Conservation (phyloP, 2,888 invertebrate species). For the Digitonthophagus gazella region DNA sequence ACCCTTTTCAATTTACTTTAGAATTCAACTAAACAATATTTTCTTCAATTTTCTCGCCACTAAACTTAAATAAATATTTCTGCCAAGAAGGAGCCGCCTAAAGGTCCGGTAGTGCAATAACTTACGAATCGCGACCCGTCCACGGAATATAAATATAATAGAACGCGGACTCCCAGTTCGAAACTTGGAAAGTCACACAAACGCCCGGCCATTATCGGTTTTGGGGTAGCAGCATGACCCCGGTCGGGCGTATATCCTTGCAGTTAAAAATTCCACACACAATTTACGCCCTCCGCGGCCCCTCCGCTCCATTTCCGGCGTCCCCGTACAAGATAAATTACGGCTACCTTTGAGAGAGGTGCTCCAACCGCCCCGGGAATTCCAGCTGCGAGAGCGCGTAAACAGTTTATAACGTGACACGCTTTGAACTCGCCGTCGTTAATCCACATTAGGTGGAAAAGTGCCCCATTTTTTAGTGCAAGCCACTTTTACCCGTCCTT, state of each 20-base stretch:
- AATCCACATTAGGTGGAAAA: constrained; percentile 21
- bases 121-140: too few relatives aligned
- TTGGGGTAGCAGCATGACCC: background rate
- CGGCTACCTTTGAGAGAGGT: background rate
- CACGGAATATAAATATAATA: too few relatives aligned
- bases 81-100: too few relatives aligned
- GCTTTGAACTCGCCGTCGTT: constrained; percentile 16
- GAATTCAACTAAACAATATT: too few relatives aligned
- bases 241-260: background rate
- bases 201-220: background rate
- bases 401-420: constrained; percentile 31
- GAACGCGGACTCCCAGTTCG: too few relatives aligned
- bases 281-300: background rate
- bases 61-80: too few relatives aligned
- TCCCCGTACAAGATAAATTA: background rate
- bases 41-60: too few relatives aligned
- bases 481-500: background rate
- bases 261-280: background rate
- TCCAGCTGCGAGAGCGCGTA: constrained; percentile 31
- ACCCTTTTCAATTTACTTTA: too few relatives aligned
- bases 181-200: background rate
- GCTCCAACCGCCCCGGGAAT: constrained; percentile 15
- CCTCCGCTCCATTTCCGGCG: background rate
- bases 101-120: too few relatives aligned
- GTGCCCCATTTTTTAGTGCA: constrained; percentile 6